A percentile compares a stretch with the other conserved stretches of the same genome.
Evolutionary conservation across 2,797 vertebrate genomes (phyloP).

Genomic region (Limnodromus scolopaceus): DNA sequence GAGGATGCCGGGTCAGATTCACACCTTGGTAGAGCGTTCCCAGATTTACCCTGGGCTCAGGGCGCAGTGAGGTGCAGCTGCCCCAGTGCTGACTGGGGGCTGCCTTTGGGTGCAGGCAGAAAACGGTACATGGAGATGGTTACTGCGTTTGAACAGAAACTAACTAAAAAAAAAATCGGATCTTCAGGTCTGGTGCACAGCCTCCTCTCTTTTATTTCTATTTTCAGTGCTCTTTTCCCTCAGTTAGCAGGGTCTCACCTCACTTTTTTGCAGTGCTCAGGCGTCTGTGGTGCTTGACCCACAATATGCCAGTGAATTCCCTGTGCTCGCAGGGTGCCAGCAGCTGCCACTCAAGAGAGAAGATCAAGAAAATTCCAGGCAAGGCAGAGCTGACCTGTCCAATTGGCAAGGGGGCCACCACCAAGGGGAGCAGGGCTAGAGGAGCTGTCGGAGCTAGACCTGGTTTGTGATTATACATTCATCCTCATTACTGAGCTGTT

Average conservation of each 20-base stretch:
- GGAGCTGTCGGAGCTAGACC: not conserved
- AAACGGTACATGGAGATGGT: not conserved
- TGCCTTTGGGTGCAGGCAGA: not conserved
- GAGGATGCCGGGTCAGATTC: fast-evolving
- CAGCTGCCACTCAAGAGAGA: constrained; percentile 29
- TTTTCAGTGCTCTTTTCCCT: not conserved
- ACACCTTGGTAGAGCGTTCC: not conserved
- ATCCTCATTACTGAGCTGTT: not conserved
- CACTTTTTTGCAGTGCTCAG: not conserved
- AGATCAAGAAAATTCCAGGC: constrained; percentile 53
- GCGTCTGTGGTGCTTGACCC: not conserved
- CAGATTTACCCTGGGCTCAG: not conserved
- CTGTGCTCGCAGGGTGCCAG: not conserved
- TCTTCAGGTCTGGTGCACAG: not conserved
- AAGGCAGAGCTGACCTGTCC: not conserved
- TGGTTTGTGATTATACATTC: not conserved
- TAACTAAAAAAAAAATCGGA: not conserved
- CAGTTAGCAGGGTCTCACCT: not conserved
- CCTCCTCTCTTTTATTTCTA: not conserved
- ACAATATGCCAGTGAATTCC: not conserved
- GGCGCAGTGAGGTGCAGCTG: too few species aligned
- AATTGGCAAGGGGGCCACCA: not conserved
- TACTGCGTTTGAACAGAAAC: not conserved
- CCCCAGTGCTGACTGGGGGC: not conserved
- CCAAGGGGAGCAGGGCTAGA: not conserved